A percentile compares a stretch with the other conserved stretches of the same genome.
Conservation (phyloP, 1,140 invertebrate genomes). For the Bombus vancouverensis region DNA sequence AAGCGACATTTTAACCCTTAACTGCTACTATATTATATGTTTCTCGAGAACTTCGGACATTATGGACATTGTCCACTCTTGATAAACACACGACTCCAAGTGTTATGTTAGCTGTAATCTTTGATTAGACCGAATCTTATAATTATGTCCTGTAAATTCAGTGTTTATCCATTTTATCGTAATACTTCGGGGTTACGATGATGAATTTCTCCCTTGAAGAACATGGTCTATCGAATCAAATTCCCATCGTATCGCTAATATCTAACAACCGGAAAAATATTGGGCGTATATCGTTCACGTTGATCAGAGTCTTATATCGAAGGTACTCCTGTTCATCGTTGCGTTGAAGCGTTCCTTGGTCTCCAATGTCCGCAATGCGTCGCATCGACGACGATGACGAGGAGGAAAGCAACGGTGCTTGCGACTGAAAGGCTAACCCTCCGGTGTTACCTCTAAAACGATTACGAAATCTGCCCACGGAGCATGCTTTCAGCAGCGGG, state of each 20-base stretch:
- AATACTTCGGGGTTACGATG: no score
- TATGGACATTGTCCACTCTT: neutral
- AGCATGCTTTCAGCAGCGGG: constrained; percentile 24
- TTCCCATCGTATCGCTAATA: no score
- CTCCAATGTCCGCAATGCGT: constrained; percentile 34
- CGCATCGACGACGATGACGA: constrained; percentile 1
- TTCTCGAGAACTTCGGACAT: neutral
- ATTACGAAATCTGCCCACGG: constrained; percentile 52
- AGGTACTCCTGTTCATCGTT: neutral
- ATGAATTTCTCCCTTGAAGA: neutral
- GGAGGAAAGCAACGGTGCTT: neutral
- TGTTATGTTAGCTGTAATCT: neutral
- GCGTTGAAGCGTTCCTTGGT: neutral
- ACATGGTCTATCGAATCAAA: neutral
- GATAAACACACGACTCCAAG: neutral
- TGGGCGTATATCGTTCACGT: neutral
- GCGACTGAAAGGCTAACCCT: constrained; percentile 22
- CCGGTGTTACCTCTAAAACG: constrained; percentile 39
- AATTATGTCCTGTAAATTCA: no score
- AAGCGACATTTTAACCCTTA: neutral
- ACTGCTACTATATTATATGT: neutral
- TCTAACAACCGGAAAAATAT: neutral
- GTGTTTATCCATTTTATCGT: no score
- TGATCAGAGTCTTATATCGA: neutral
- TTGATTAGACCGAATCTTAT: neutral